Percentiles rank a stretch among this genome's conserved stretches.
These are phyloP conservation scores for Ammodramus savannarum DNA, from an alignment of 2,113 vertebrate species.

Conservation along the genomic window DNA sequence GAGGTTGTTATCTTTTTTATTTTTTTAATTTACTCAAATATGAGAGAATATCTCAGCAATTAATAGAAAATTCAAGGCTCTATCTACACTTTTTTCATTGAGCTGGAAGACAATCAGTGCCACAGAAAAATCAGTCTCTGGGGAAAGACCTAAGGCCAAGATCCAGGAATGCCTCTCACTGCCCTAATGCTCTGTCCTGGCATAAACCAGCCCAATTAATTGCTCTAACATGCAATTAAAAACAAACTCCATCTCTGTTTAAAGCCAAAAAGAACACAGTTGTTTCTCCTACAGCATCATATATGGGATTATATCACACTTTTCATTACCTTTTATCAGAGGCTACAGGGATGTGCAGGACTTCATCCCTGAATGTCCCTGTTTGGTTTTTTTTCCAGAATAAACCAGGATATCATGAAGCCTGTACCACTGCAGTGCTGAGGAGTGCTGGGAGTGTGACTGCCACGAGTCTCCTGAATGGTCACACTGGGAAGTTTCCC, in stretches of 20 bases:
- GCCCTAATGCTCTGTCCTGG: background rate
- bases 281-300: background rate
- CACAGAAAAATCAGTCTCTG: background rate
- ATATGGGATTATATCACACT: background rate
- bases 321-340: background rate
- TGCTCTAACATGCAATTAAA: background rate
- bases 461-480: background rate
- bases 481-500: background rate
- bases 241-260: background rate
- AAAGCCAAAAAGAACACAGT: accelerated
- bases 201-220: background rate
- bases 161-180: background rate
- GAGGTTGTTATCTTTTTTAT: background rate
- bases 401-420: accelerated
- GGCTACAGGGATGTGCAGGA: background rate
- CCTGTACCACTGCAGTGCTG: background rate
- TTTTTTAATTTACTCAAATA: background rate
- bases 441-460: background rate
- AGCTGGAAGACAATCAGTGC: background rate
- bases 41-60: background rate
- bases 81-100: background rate
- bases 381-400: background rate
- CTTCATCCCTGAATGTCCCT: background rate
- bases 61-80: background rate
- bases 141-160: accelerated